Conservation (phyloP, 1,140 invertebrate species). For the Druon quercuslanigerum region DNA sequence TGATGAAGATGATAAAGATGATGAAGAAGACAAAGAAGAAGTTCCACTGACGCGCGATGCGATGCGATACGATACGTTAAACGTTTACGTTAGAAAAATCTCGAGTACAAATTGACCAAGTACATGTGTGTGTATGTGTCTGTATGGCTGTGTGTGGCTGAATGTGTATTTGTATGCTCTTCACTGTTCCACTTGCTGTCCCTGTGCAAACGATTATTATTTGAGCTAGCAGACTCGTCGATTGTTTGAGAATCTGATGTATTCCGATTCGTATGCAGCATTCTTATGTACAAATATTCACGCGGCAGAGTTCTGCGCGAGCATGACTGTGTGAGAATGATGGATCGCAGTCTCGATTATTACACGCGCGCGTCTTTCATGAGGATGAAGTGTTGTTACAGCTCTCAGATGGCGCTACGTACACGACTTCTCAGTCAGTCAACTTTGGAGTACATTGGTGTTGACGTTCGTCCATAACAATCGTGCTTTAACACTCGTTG, state of each 20-base stretch:
- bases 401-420: slow-evolving; percentile 56
- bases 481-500: slow-evolving; percentile 55
- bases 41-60: slow-evolving; percentile 10
- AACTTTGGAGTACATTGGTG: slow-evolving; percentile 53
- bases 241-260: slow-evolving; percentile 49
- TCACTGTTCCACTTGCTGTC: background rate
- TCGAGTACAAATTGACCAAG: slow-evolving; percentile 27
- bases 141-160: too few relatives aligned
- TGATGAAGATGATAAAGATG: too few relatives aligned
- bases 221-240: slow-evolving; percentile 56
- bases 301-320: slow-evolving; percentile 56
- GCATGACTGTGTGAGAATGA: slow-evolving; percentile 44
- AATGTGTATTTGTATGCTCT: background rate
- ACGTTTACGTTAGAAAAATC: slow-evolving; percentile 25
- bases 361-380: slow-evolving; percentile 25
- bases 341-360: slow-evolving; percentile 2
- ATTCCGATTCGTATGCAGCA: slow-evolving; percentile 43
- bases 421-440: slow-evolving; percentile 62
- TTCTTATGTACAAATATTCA: slow-evolving; percentile 58
- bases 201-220: slow-evolving; percentile 38
- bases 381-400: slow-evolving; percentile 49
- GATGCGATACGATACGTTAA: slow-evolving; percentile 2
- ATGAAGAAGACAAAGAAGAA: background rate
- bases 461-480: slow-evolving; percentile 56
- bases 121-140: background rate